Conservation (phyloP, 2,888 invertebrate species). For the Nemoura dubitans region DNA sequence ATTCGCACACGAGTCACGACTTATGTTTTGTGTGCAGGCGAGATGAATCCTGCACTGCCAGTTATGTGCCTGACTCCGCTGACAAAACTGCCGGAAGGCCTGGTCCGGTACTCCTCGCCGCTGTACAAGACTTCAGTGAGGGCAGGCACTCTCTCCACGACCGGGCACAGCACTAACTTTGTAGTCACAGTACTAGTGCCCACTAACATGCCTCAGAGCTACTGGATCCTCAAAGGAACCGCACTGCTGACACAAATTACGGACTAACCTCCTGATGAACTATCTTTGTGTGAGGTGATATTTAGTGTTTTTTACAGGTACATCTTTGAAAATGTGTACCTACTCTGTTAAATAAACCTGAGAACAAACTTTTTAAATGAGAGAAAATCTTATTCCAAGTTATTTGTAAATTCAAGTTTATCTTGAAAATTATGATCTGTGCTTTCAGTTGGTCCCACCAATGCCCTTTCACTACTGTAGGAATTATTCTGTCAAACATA, state of each 20-base stretch:
- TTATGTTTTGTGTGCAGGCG: conserved; percentile 63
- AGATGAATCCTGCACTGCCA: conserved; percentile 79
- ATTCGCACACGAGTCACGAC: conserved; percentile 45
- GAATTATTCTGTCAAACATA: too few relatives aligned
- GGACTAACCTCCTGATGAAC: conserved; percentile 62
- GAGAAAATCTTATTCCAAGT: too few relatives aligned
- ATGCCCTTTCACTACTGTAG: too few relatives aligned
- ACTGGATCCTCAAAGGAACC: conserved; percentile 90
- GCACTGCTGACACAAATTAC: conserved; percentile 85
- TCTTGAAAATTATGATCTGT: too few relatives aligned
- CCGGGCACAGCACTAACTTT: conserved; percentile 94
- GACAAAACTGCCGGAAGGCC: conserved; percentile 57
- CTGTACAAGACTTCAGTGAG: conserved; percentile 89
- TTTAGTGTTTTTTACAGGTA: neutral
- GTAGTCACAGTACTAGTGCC: conserved; percentile 81
- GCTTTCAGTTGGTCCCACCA: too few relatives aligned
- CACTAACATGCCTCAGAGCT: conserved; percentile 70
- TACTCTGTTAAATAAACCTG: too few relatives aligned
- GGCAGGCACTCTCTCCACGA: conserved; percentile 87
- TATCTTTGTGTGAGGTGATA: neutral
- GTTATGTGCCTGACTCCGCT: conserved; percentile 74
- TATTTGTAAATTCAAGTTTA: too few relatives aligned
- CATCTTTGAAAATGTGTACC: neutral
- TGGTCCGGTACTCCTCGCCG: conserved; percentile 75
- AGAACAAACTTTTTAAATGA: too few relatives aligned